phyloP scores from a whole-genome alignment of 2,888 invertebrate species.

The Drosophila neutralis region DNA sequence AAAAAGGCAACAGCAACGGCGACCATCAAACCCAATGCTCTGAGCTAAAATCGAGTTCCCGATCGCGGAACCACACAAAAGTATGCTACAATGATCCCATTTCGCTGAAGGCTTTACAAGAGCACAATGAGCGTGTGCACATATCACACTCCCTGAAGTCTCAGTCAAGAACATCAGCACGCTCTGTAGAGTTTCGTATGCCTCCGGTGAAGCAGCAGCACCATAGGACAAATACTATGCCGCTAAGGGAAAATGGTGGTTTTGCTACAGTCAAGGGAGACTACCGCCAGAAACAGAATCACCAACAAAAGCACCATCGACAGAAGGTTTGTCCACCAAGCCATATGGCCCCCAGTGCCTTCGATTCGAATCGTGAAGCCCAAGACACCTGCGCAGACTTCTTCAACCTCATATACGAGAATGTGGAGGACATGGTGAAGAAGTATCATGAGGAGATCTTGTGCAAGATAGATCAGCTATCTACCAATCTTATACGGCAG shows the following conservation, averaged over 20 bases:
- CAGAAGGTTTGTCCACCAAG: background rate
- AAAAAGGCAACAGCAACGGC: conserved; percentile 1
- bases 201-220: conserved; percentile 11
- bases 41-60: background rate
- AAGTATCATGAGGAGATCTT: conserved; percentile 55
- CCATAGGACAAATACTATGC: background rate
- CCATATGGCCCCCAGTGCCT: background rate
- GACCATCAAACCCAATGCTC: background rate
- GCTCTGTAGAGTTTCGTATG: conserved; percentile 40
- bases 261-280: background rate
- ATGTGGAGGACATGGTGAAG: conserved; percentile 57
- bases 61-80: background rate
- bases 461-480: conserved; percentile 40
- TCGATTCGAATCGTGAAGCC: conserved; percentile 31
- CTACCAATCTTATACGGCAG: conserved; percentile 46
- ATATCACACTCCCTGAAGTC: conserved; percentile 1
- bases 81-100: conserved; percentile 3
- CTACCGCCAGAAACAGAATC: conserved; percentile 1
- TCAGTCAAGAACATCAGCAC: background rate
- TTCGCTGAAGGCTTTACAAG: background rate
- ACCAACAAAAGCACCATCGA: background rate
- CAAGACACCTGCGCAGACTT: conserved; percentile 80
- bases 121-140: conserved; percentile 13
- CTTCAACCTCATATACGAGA: conserved; percentile 77
- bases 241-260: conserved; percentile 1